Conservation (phyloP, 2,888 invertebrate genomes). For the Agelastica alni region DNA sequence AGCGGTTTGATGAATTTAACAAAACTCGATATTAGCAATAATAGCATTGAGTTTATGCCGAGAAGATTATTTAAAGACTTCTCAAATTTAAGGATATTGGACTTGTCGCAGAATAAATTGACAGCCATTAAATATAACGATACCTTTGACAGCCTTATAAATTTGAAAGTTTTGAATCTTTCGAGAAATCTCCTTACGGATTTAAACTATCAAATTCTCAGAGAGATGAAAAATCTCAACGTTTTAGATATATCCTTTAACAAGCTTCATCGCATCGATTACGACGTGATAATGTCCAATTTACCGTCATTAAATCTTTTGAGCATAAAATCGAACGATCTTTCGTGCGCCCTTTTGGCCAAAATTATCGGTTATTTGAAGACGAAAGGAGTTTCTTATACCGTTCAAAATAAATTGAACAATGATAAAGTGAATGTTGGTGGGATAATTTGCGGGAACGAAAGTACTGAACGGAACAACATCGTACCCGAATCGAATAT, state of each 20-base stretch:
- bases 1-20: constrained; percentile 34
- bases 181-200: constrained; percentile 46
- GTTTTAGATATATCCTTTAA: constrained; percentile 50
- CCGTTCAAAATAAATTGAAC: constrained; percentile 44
- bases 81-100: constrained; percentile 42
- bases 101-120: constrained; percentile 47
- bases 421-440: constrained; percentile 50
- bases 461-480: constrained; percentile 4
- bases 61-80: constrained; percentile 39
- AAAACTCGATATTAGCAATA: constrained; percentile 41
- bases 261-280: constrained; percentile 47
- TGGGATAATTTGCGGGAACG: constrained; percentile 48
- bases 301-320: constrained; percentile 46
- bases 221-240: constrained; percentile 44
- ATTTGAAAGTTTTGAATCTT: constrained; percentile 47
- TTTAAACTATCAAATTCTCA: constrained; percentile 43
- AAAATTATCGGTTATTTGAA: constrained; percentile 49
- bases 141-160: constrained; percentile 39
- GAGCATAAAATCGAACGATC: constrained; percentile 48
- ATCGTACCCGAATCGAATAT: constrained; percentile 2
- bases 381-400: constrained; percentile 45
- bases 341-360: constrained; percentile 48
- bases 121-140: constrained; percentile 23
- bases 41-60: constrained; percentile 41
- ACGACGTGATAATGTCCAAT: constrained; percentile 46